These are phyloP conservation scores for Oreochromis mossambicus DNA, from an alignment of 2,797 vertebrate genomes.

Conservation along the genomic window DNA sequence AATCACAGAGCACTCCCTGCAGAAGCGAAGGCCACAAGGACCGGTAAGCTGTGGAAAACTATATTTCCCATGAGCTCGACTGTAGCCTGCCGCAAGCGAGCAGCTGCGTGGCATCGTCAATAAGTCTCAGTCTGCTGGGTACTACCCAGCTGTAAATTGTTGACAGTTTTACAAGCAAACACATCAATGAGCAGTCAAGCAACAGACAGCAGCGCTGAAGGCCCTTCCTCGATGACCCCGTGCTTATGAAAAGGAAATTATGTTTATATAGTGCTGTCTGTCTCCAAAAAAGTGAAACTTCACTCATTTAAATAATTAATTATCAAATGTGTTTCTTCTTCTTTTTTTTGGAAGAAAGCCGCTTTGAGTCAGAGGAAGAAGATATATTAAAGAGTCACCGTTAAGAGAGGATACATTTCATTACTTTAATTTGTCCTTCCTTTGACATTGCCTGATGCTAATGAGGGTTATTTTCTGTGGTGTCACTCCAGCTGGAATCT, in stretches of 20 bases:
- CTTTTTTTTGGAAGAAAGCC: slow-evolving; percentile 2
- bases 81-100: slow-evolving; percentile 40
- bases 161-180: slow-evolving; percentile 66
- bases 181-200: slow-evolving; percentile 55
- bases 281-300: slow-evolving; percentile 16
- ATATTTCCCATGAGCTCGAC: slow-evolving; percentile 65
- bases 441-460: slow-evolving; percentile 63
- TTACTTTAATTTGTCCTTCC: slow-evolving; percentile 64
- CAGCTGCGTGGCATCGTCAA: slow-evolving; percentile 56
- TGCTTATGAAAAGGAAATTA: slow-evolving; percentile 29
- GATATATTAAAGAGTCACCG: slow-evolving; percentile 14
- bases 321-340: slow-evolving; percentile 14
- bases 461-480: slow-evolving; percentile 62
- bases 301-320: slow-evolving; percentile 17
- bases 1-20: slow-evolving; percentile 53
- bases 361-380: neutral
- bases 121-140: slow-evolving; percentile 60
- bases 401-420: slow-evolving; percentile 38
- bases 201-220: slow-evolving; percentile 38
- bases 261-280: slow-evolving; percentile 15
- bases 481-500: slow-evolving; percentile 67
- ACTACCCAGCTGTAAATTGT: slow-evolving; percentile 64
- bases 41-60: slow-evolving; percentile 55
- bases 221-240: slow-evolving; percentile 22
- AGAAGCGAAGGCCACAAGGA: slow-evolving; percentile 31